phyloP scores from a whole-genome alignment of 2,113 vertebrate genomes.

The Colossoma macropomum region DNA sequence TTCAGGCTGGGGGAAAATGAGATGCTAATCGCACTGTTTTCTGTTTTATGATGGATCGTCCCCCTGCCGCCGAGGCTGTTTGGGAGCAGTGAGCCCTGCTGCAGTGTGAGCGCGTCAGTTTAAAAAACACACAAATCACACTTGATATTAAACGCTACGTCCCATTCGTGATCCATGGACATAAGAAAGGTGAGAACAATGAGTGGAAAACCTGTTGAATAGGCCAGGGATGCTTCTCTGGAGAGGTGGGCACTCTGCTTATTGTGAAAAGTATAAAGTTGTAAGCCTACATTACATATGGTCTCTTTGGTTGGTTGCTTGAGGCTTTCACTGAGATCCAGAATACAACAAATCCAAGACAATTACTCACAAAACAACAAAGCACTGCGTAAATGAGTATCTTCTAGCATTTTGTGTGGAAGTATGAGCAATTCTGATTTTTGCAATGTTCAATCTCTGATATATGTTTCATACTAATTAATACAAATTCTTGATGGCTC shows the following conservation, averaged over 20 bases:
- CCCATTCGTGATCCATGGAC: slow-evolving; percentile 30
- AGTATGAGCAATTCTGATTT: neutral
- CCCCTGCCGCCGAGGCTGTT: slow-evolving; percentile 54
- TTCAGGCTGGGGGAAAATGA: slow-evolving; percentile 62
- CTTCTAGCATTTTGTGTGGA: neutral
- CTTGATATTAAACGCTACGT: slow-evolving; percentile 39
- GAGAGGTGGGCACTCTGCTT: slow-evolving; percentile 12
- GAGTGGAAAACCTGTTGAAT: slow-evolving; percentile 31
- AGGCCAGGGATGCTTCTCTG: slow-evolving; percentile 18
- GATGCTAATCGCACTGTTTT: slow-evolving; percentile 69
- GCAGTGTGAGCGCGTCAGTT: slow-evolving; percentile 24
- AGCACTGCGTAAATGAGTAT: neutral
- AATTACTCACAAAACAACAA: neutral
- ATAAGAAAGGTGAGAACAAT: slow-evolving; percentile 28
- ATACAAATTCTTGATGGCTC: no score
- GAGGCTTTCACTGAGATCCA: neutral
- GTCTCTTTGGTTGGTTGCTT: neutral
- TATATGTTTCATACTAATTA: no score
- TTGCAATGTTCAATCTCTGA: no score
- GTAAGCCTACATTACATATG: neutral
- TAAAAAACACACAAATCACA: slow-evolving; percentile 56
- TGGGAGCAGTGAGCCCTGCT: slow-evolving; percentile 29
- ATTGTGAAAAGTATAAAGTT: neutral
- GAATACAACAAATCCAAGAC: neutral
- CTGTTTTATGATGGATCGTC: slow-evolving; percentile 68